Conservation (phyloP, 2,888 invertebrate genomes). For the Parnassius smintheus region DNA sequence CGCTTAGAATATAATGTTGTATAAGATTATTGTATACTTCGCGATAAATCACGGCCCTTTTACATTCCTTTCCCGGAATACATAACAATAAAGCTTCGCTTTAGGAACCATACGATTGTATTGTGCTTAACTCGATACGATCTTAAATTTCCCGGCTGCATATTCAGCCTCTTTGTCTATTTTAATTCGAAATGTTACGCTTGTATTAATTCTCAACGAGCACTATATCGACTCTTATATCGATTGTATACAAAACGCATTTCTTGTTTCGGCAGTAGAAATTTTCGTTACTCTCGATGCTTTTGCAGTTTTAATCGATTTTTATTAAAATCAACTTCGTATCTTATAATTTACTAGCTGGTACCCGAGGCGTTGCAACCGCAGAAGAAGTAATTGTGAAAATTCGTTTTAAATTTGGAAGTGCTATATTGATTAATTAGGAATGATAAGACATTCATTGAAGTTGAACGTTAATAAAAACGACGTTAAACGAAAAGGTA, state of each 20-base stretch:
- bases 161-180: conserved; percentile 13
- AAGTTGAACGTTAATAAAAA: not conserved
- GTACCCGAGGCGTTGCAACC: no score
- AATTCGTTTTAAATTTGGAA: no score
- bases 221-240: not conserved
- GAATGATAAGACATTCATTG: no score
- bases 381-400: no score
- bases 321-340: no score
- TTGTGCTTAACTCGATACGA: conserved; percentile 15
- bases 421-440: no score
- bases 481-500: not conserved
- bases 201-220: not conserved
- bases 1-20: conserved; percentile 45
- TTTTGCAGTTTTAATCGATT: no score
- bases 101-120: conserved; percentile 6
- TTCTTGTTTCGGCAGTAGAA: no score
- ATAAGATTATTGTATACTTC: conserved; percentile 34
- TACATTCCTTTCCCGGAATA: conserved; percentile 25
- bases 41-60: conserved; percentile 43
- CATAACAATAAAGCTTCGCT: conserved; percentile 16
- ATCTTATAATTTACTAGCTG: no score
- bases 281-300: no score
- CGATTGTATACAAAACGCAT: no score
- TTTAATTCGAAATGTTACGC: conserved; percentile 14
- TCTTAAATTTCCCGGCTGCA: conserved; percentile 17